A percentile compares a stretch with the other conserved stretches of the same genome.
These are phyloP conservation scores for Podarcis muralis DNA, from an alignment of 2,113 vertebrate genomes.

Conservation along the genomic window DNA sequence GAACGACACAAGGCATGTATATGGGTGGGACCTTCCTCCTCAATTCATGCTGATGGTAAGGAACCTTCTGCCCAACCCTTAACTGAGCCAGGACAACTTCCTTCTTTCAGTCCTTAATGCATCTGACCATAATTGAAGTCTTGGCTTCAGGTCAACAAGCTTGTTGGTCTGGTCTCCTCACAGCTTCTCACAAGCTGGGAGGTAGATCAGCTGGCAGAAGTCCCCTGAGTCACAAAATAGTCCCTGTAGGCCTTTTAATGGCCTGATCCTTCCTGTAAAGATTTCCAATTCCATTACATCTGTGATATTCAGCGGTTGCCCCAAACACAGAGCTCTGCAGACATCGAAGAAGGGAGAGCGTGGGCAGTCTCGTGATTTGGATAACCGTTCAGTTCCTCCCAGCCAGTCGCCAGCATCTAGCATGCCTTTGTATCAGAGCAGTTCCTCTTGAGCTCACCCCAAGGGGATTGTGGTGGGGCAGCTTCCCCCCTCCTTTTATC, in stretches of 20 bases:
- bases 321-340: neutral
- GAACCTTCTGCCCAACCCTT: neutral
- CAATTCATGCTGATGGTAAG: neutral
- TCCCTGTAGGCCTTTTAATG: neutral
- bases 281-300: neutral
- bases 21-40: no score
- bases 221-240: neutral
- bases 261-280: neutral
- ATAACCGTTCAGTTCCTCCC: neutral
- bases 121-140: neutral
- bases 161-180: neutral
- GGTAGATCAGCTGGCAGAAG: neutral
- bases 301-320: neutral
- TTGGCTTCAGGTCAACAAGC: neutral
- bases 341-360: neutral
- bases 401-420: neutral
- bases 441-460: neutral
- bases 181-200: neutral
- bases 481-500: neutral
- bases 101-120: neutral
- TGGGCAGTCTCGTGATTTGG: neutral
- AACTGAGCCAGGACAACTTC: neutral
- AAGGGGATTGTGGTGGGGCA: neutral
- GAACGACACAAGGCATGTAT: no score
- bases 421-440: neutral